phyloP scores from a whole-genome alignment of 2,888 invertebrate species.

The Baccha elongata region DNA sequence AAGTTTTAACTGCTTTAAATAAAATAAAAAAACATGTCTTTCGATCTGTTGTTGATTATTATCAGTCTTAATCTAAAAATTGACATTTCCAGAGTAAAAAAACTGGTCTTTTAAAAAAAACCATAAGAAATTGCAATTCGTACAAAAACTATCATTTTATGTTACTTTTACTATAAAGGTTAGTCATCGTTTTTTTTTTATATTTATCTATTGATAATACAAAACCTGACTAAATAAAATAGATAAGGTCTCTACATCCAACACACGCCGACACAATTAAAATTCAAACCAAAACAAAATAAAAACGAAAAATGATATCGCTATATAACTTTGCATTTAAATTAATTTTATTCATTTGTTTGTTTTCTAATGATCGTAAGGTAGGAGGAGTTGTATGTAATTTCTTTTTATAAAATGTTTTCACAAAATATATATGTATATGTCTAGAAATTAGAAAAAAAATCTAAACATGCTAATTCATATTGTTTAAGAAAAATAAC shows the following conservation, averaged over 20 bases:
- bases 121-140: neutral
- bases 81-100: neutral
- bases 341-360: slow-evolving; percentile 15
- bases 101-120: neutral
- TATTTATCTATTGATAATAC: slow-evolving; percentile 1
- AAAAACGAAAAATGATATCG: neutral
- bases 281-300: neutral
- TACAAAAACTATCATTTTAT: neutral
- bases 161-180: neutral
- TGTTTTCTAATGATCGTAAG: slow-evolving; percentile 1
- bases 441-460: neutral
- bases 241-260: slow-evolving; percentile 42
- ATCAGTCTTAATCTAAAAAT: neutral
- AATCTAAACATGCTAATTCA: slow-evolving; percentile 17
- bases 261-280: slow-evolving; percentile 42
- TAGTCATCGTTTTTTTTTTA: slow-evolving; percentile 28
- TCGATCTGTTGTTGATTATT: neutral
- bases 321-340: slow-evolving; percentile 16
- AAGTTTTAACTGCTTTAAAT: too few species aligned
- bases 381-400: neutral
- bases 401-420: slow-evolving; percentile 14
- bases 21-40: neutral
- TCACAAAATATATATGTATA: neutral
- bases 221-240: slow-evolving; percentile 31
- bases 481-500: neutral